phyloP scores from a whole-genome alignment of 2,113 vertebrate genomes.

The Aspidoscelis tigris region DNA sequence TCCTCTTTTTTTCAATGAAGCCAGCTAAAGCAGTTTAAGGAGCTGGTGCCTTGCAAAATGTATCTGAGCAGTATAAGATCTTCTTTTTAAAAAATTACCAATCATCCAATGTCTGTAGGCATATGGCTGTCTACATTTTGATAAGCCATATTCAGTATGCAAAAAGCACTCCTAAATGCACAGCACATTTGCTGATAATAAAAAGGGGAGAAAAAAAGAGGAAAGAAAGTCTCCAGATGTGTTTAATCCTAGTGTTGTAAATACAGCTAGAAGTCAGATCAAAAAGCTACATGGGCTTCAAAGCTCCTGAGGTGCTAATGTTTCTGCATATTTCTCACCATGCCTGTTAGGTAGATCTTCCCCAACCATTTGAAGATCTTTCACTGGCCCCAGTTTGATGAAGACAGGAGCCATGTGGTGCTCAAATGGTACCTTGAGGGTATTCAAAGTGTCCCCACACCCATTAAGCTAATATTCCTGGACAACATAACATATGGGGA shows the following conservation, averaged over 20 bases:
- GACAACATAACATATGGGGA: too few relatives aligned
- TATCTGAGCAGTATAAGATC: not conserved
- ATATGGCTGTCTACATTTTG: slow-evolving; percentile 41
- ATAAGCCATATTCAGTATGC: slow-evolving; percentile 76
- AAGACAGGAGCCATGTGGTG: too few relatives aligned
- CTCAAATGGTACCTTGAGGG: too few relatives aligned
- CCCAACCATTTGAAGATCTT: too few relatives aligned
- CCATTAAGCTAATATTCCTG: too few relatives aligned
- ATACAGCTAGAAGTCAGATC: slow-evolving; percentile 69
- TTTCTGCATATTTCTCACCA: slow-evolving; percentile 76
- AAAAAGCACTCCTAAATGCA: slow-evolving; percentile 80
- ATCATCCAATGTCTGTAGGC: slow-evolving; percentile 17
- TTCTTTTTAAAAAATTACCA: slow-evolving; percentile 15
- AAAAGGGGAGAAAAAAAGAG: slow-evolving; percentile 84
- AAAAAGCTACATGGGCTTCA: slow-evolving; percentile 43
- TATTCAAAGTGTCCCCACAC: too few relatives aligned
- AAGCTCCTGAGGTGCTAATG: slow-evolving; percentile 78
- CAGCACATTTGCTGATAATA: slow-evolving; percentile 80
- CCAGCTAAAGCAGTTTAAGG: not conserved
- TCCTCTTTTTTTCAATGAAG: not conserved
- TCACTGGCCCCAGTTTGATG: too few relatives aligned
- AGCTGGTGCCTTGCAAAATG: not conserved
- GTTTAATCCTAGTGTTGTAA: slow-evolving; percentile 48
- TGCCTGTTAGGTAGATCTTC: slow-evolving; percentile 59
- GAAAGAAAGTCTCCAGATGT: slow-evolving; percentile 78